Conservation (phyloP, 2,888 invertebrate genomes). For the Diaprepes abbreviatus region DNA sequence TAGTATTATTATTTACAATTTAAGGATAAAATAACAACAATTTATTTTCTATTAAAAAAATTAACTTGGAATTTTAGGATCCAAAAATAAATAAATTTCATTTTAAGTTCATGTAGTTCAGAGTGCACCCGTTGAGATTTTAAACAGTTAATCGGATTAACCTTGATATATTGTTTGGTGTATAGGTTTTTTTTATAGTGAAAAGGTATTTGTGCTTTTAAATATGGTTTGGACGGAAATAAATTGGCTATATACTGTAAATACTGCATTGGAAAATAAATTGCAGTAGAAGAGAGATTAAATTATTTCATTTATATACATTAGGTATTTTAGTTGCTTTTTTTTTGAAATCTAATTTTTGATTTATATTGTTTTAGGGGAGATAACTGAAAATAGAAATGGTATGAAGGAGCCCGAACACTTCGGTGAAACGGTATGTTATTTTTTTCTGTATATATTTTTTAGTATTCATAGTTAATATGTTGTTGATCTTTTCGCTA, state of each 20-base stretch:
- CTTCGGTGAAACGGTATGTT: slow-evolving; percentile 85
- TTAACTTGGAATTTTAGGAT: too few relatives aligned
- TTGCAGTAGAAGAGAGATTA: not conserved
- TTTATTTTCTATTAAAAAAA: too few relatives aligned
- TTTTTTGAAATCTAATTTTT: not conserved
- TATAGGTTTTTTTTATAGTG: not conserved
- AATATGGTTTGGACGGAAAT: not conserved
- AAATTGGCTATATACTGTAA: too few relatives aligned
- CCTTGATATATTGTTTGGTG: not conserved
- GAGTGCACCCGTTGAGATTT: slow-evolving; percentile 6
- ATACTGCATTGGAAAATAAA: too few relatives aligned
- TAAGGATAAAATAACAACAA: too few relatives aligned
- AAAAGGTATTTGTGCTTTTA: not conserved
- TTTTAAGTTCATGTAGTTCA: not conserved
- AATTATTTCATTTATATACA: not conserved
- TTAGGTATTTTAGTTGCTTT: not conserved
- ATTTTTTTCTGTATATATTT: not conserved
- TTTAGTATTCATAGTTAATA: too few relatives aligned
- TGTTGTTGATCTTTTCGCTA: too few relatives aligned
- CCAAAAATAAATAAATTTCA: too few relatives aligned
- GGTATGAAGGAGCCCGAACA: slow-evolving; percentile 90
- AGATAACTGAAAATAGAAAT: slow-evolving; percentile 81
- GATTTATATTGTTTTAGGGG: slow-evolving; percentile 75
- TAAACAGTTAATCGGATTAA: slow-evolving; percentile 4
- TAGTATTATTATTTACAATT: too few relatives aligned